A percentile compares a stretch with the other conserved stretches of the same genome.
These are phyloP conservation scores for Hemibagrus wyckioides DNA, from an alignment of 2,113 vertebrate species.

Conservation along the genomic window DNA sequence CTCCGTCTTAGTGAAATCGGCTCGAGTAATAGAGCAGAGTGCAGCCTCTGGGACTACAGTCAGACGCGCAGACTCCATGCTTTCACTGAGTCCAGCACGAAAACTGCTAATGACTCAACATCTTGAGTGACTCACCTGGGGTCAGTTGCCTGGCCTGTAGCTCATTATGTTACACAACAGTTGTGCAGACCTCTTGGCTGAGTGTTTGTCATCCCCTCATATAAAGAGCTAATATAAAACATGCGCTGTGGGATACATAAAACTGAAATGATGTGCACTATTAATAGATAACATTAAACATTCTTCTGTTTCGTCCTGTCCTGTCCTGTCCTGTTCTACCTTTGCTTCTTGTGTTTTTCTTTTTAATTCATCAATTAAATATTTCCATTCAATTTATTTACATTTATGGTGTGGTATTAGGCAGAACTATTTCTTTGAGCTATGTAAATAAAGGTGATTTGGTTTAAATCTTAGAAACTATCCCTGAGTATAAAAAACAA, in stretches of 20 bases:
- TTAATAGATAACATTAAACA: background rate
- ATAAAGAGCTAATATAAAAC: background rate
- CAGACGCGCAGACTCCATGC: constrained; percentile 15
- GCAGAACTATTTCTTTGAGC: too few relatives aligned
- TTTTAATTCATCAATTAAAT: background rate
- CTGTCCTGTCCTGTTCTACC: background rate
- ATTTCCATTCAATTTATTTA: background rate
- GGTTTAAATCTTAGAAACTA: background rate
- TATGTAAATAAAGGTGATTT: background rate
- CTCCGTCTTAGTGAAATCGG: constrained; percentile 17
- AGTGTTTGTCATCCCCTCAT: constrained; percentile 2
- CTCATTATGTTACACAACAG: constrained; percentile 43
- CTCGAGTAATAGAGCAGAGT: constrained; percentile 32
- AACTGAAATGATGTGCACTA: background rate
- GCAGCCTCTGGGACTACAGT: constrained; percentile 18
- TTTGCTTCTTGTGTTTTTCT: background rate
- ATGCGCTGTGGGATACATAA: background rate
- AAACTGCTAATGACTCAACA: constrained; percentile 42
- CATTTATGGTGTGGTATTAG: background rate
- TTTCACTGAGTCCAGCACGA: constrained; percentile 6
- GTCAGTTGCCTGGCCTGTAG: constrained; percentile 33
- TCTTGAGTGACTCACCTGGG: constrained; percentile 37
- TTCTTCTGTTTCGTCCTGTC: background rate
- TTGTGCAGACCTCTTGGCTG: background rate
- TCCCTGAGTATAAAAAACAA: background rate